These are phyloP conservation scores for Cryptophagus acutangulus DNA, from an alignment of 2,888 invertebrate species.

Conservation along the genomic window DNA sequence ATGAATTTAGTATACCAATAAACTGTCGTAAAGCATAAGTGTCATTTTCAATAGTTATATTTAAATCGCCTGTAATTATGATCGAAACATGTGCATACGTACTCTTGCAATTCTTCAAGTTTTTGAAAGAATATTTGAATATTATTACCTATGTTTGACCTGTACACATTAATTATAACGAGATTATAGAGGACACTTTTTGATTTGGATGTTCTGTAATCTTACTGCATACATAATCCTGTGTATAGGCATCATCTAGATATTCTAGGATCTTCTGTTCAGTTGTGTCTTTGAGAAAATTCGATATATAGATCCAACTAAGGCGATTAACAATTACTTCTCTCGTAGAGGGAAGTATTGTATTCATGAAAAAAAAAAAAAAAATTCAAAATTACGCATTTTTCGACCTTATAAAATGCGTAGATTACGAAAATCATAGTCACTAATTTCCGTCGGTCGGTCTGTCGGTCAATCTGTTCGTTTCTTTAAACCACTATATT, in stretches of 20 bases:
- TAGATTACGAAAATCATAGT: too few relatives aligned
- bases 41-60: not conserved
- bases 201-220: conserved; percentile 1
- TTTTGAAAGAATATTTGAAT: not conserved
- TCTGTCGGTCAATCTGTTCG: too few relatives aligned
- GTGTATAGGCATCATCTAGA: not conserved
- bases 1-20: not conserved
- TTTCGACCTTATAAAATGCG: too few relatives aligned
- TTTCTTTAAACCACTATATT: too few relatives aligned
- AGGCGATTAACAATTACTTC: too few relatives aligned
- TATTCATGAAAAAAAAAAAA: too few relatives aligned
- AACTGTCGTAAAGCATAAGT: not conserved
- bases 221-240: not conserved
- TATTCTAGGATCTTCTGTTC: too few relatives aligned
- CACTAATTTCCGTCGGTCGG: too few relatives aligned
- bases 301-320: too few relatives aligned
- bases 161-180: not conserved
- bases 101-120: not conserved
- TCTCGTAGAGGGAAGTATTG: too few relatives aligned
- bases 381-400: too few relatives aligned
- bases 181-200: not conserved
- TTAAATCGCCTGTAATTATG: not conserved
- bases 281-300: too few relatives aligned
- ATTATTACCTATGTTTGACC: not conserved
- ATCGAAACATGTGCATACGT: not conserved